Conservation (phyloP, 37 sponge, comb jelly and placozoan species). For the Ephydatia muelleri region DNA sequence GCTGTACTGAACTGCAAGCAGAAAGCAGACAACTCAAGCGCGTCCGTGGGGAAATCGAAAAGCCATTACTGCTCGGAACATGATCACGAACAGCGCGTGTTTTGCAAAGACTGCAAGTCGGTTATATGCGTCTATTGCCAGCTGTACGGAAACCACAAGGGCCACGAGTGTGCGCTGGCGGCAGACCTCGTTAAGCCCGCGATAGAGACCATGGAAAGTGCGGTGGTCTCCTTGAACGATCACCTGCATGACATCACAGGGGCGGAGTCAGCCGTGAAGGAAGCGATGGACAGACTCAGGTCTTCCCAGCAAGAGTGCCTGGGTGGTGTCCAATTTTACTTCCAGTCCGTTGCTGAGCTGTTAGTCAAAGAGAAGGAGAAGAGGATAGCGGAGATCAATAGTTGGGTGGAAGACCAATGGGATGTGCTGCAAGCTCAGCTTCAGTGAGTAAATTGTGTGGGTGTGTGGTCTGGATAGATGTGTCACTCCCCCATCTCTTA, state of each 20-base stretch:
- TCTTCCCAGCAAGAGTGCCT: constrained; percentile 10
- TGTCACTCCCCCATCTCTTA: background rate
- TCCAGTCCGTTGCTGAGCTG: background rate
- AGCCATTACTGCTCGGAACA: constrained; percentile 59
- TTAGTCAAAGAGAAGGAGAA: constrained; percentile 24
- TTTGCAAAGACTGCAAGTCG: constrained; percentile 41
- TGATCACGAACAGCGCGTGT: constrained; percentile 63
- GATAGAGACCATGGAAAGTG: constrained; percentile 13
- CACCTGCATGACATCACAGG: constrained; percentile 4
- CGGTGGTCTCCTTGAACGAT: background rate
- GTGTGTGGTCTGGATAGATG: too few relatives aligned
- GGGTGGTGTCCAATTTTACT: constrained; percentile 31
- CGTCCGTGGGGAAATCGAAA: background rate
- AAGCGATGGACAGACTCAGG: constrained; percentile 19
- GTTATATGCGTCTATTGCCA: constrained; percentile 68
- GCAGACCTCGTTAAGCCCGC: constrained; percentile 36
- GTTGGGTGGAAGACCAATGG: constrained; percentile 40
- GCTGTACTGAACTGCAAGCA: constrained; percentile 44
- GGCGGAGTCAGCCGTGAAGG: constrained; percentile 18
- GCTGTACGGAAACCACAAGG: constrained; percentile 69
- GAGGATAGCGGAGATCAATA: constrained; percentile 5
- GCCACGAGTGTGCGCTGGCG: constrained; percentile 49
- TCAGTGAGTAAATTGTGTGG: constrained; percentile 24
- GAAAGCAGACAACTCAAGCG: background rate
- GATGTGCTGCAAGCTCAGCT: constrained; percentile 48